phyloP scores from a whole-genome alignment of 2,888 invertebrate genomes.

The Oxycera nigricornis region DNA sequence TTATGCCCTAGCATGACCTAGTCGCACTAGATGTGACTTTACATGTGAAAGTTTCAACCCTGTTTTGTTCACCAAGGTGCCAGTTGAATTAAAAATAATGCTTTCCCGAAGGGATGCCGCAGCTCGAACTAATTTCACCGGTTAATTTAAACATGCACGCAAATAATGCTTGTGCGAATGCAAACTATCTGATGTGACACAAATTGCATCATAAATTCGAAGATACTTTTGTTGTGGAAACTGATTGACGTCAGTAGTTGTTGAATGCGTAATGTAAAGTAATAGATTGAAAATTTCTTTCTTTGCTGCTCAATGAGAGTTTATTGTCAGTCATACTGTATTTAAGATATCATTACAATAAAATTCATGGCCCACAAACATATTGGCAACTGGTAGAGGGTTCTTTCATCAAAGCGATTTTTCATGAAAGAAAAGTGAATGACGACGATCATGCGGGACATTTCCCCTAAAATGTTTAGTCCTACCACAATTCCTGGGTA shows the following conservation, averaged over 20 bases:
- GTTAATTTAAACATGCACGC: conserved; percentile 29
- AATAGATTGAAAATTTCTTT: neutral
- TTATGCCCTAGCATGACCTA: conserved; percentile 31
- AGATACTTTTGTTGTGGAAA: conserved; percentile 7
- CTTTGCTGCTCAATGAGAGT: neutral
- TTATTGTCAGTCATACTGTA: conserved; percentile 27
- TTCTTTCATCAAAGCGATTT: neutral
- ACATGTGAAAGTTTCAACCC: conserved; percentile 17
- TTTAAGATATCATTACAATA: conserved; percentile 31
- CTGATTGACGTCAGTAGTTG: neutral
- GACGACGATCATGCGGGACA: conserved; percentile 27
- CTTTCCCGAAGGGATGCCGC: neutral
- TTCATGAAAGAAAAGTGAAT: conserved; percentile 8
- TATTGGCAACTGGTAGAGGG: neutral
- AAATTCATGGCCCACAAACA: conserved; percentile 15
- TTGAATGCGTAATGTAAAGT: neutral
- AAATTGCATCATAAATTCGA: conserved; percentile 36
- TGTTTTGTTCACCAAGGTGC: neutral
- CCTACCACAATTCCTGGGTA: conserved; percentile 30
- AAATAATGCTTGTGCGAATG: conserved; percentile 20
- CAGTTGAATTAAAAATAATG: no score
- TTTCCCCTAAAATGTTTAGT: conserved; percentile 11
- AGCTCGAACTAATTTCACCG: conserved; percentile 10
- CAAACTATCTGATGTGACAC: conserved; percentile 12
- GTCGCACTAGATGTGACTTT: neutral